phyloP scores from a whole-genome alignment of 2,113 vertebrate species.

The Pterocles burchelli region DNA sequence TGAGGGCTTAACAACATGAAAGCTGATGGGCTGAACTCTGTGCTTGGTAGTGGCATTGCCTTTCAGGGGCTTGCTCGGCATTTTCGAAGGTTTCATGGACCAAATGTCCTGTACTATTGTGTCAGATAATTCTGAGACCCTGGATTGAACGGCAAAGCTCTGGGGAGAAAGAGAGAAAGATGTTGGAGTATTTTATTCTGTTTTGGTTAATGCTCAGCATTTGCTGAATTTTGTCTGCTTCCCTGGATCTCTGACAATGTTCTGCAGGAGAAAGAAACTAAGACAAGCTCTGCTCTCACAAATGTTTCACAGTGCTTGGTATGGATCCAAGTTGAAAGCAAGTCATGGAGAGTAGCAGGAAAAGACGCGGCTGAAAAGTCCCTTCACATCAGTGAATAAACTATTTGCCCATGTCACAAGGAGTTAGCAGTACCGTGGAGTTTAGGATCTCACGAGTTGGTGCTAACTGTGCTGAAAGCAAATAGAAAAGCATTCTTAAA shows the following conservation, averaged over 20 bases:
- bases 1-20: not conserved
- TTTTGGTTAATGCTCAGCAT: slow-evolving; percentile 27
- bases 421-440: not conserved
- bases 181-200: slow-evolving; percentile 20
- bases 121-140: slow-evolving; percentile 1
- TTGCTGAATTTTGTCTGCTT: slow-evolving; percentile 23
- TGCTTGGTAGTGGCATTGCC: not conserved
- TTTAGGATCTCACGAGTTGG: not conserved
- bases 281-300: not conserved
- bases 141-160: not conserved
- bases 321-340: not conserved
- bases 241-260: slow-evolving; percentile 23
- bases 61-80: not conserved
- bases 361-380: slow-evolving; percentile 6
- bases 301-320: slow-evolving; percentile 13
- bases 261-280: slow-evolving; percentile 31
- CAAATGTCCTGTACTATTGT: not conserved
- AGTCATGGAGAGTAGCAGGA: slow-evolving; percentile 2
- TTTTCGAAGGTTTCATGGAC: slow-evolving; percentile 15
- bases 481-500: not conserved
- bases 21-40: not conserved
- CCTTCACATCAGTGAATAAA: not conserved
- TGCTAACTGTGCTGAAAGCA: not conserved
- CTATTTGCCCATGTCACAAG: not conserved
- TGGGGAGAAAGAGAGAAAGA: not conserved